A percentile compares a stretch with the other conserved stretches of the same genome.
phyloP scores from a whole-genome alignment of 2,797 vertebrate species.

The Erithacus rubecula region DNA sequence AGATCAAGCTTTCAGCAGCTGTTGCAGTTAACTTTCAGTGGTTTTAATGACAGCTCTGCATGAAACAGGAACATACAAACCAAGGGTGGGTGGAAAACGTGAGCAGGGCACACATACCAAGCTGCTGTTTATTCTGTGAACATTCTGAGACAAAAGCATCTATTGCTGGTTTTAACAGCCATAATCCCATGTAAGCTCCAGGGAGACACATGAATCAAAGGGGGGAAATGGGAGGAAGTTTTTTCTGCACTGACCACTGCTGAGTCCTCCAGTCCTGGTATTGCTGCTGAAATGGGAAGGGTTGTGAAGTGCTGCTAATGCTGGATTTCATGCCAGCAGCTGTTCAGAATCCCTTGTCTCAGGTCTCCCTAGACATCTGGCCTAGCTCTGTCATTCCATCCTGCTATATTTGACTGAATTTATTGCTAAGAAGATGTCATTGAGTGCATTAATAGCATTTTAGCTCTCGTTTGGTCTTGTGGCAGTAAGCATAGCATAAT shows the following conservation, averaged over 20 bases:
- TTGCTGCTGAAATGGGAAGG: neutral
- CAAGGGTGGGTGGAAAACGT: neutral
- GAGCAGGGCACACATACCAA: neutral
- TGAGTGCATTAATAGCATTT: neutral
- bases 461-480: neutral
- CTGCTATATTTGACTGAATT: constrained; percentile 41
- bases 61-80: neutral
- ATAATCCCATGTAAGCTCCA: neutral
- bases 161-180: neutral
- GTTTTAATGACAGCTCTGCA: neutral
- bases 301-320: neutral
- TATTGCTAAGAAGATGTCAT: neutral
- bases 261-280: neutral
- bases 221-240: neutral
- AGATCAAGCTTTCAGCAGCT: neutral
- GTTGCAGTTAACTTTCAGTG: neutral
- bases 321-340: neutral
- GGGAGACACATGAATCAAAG: neutral
- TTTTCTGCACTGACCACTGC: neutral
- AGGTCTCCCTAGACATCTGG: neutral
- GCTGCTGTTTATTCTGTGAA: neutral
- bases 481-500: neutral
- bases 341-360: neutral
- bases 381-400: neutral
- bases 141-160: neutral